Conservation (phyloP, 2,888 invertebrate species). For the Hirtodrosophila cameraria region DNA sequence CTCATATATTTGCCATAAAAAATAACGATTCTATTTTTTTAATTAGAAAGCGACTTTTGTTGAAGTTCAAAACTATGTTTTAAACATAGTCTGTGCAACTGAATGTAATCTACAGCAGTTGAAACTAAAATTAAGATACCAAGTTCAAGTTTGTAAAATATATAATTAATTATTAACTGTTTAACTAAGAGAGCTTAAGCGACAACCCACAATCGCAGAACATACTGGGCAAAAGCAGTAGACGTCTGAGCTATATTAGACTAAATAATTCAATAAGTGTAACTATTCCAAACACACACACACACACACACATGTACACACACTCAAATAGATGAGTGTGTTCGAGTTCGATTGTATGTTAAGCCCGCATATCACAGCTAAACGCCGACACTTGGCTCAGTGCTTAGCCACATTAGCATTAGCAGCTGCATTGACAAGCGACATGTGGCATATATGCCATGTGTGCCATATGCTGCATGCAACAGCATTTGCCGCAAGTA, state of each 20-base stretch:
- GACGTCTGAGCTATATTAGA: background rate
- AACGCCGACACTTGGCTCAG: constrained; percentile 11
- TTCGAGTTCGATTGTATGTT: constrained; percentile 54
- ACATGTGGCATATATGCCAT: constrained; percentile 25
- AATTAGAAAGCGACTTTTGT: too few species aligned
- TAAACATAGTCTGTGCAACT: too few species aligned
- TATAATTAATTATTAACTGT: too few species aligned
- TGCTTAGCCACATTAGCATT: constrained; percentile 23
- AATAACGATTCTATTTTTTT: too few species aligned
- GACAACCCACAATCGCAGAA: constrained; percentile 36
- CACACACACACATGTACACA: constrained; percentile 3
- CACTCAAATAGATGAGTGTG: constrained; percentile 9
- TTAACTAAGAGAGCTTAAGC: too few species aligned
- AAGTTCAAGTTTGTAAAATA: too few species aligned
- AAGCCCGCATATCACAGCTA: constrained; percentile 33
- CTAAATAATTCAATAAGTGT: constrained; percentile 31
- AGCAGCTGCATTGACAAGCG: constrained; percentile 13
- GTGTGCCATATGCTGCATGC: constrained; percentile 13
- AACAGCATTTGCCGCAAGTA: constrained; percentile 28
- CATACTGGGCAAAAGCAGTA: background rate
- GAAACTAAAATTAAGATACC: too few species aligned
- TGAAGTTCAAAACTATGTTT: too few species aligned
- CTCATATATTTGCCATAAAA: too few species aligned
- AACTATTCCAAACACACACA: constrained; percentile 14
- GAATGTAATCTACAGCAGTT: too few species aligned